Percentiles rank a stretch among this genome's conserved stretches.
Evolutionary conservation across 2,797 vertebrate species (phyloP).

Genomic region (Nyctalus aviator): DNA sequence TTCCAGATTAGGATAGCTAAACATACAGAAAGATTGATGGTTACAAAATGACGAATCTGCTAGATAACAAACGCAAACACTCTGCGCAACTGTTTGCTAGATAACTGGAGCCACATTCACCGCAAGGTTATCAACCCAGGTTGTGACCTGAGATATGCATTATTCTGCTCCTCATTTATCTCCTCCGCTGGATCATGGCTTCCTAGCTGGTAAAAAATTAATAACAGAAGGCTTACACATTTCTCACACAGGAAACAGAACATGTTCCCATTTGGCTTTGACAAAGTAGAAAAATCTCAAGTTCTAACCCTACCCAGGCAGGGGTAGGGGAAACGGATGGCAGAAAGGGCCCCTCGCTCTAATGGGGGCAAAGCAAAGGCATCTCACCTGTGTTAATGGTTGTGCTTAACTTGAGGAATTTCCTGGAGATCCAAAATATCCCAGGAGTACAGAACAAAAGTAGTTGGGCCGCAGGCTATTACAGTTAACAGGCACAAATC

Average conservation of each 20-base stretch:
- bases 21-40: slow-evolving; percentile 41
- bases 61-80: slow-evolving; percentile 68
- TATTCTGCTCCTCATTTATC: slow-evolving; percentile 48
- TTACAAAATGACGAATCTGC: slow-evolving; percentile 62
- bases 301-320: neutral
- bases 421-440: neutral
- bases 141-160: slow-evolving; percentile 66
- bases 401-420: slow-evolving; percentile 29
- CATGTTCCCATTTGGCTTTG: neutral
- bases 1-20: slow-evolving; percentile 48
- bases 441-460: neutral
- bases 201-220: slow-evolving; percentile 41
- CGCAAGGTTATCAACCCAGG: slow-evolving; percentile 44
- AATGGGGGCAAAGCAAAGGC: neutral
- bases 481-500: neutral
- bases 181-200: slow-evolving; percentile 37
- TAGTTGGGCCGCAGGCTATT: neutral
- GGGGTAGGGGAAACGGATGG: neutral
- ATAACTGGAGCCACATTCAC: slow-evolving; percentile 50
- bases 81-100: slow-evolving; percentile 30
- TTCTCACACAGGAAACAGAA: slow-evolving; percentile 8
- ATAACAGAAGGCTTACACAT: neutral
- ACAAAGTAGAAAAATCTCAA: slow-evolving; percentile 32
- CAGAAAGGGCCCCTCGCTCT: neutral
- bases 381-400: neutral